Base-by-base conservation (phyloP, 64 coral and sea anemone genomes). In the Porites lutea region DNA sequence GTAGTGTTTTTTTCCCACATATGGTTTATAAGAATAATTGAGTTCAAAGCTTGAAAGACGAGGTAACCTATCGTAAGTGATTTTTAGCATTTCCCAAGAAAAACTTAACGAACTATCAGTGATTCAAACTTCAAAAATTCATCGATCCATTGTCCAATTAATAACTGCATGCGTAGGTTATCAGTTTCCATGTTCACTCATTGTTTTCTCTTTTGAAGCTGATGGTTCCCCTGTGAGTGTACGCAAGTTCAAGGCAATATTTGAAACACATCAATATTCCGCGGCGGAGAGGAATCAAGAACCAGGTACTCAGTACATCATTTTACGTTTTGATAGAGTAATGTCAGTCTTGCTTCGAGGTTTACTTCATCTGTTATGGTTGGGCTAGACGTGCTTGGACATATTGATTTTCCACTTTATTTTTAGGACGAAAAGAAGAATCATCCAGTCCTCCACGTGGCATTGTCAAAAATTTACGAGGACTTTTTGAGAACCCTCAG, bases 201-300 rank as follows among this genome's bases (percentile, higher is more conserved):
- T 57, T 57, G 7, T 57, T 12, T 57, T 6, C 13, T 45, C 19
- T 68, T 2, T 84, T 68, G 3, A 12, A 84, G 81, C 46, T 49
- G 81, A 84, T 84, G 81, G 81, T 20, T 48, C 81, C n/a, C 81
- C 81, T 13, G 63, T 84, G 61, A 84, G 81, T 52, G 81, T 84
- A 14, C 81, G 81, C 46, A 68, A 19, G 45, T 84, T 21, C 81
- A 84, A 84, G 48, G 81, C 81, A 19, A 84, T 84, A 14, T 84
- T 84, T 68, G 81, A 84, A 52, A 61, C 65, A 68, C 46, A 84
- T 68, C 81, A 20, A 52, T 22, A 13, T n/a, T 84, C 60, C 9
- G 81, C 46, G 3, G 81, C 46, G 3, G 61, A 84, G 63, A 50
- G 49, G 46, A 63, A 61, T 64, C 81, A 63, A 20, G 62, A 68